phyloP scores from a whole-genome alignment of 2,888 invertebrate genomes.

The Muschampia plurimacula region DNA sequence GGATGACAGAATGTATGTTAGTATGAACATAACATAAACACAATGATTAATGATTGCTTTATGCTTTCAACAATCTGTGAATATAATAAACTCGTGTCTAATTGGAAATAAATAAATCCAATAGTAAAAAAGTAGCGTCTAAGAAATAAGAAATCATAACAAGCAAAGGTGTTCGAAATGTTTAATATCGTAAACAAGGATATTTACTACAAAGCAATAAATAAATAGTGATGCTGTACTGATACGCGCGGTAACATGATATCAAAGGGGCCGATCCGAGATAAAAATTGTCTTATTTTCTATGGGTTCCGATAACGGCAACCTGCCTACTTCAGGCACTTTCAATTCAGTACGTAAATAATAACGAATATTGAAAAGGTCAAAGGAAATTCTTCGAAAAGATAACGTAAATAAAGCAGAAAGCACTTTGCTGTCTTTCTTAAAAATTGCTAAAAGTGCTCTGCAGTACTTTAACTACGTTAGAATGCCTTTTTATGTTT shows the following conservation, averaged over 20 bases:
- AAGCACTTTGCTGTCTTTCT: constrained; percentile 3
- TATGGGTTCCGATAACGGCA: constrained; percentile 12
- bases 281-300: constrained; percentile 24
- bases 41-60: not conserved
- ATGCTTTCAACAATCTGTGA: too few relatives aligned
- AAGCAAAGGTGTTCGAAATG: not conserved
- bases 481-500: not conserved
- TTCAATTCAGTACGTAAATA: constrained; percentile 8
- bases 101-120: too few relatives aligned
- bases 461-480: not conserved
- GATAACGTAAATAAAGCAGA: constrained; percentile 20
- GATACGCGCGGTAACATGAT: not conserved
- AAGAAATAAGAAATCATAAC: not conserved
- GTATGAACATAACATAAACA: too few relatives aligned
- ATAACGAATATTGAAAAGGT: constrained; percentile 27
- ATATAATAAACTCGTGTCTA: too few relatives aligned
- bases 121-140: not conserved
- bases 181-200: not conserved
- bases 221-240: not conserved
- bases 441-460: constrained; percentile 3
- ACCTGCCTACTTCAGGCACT: constrained; percentile 4
- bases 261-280: constrained; percentile 18
- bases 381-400: constrained; percentile 16
- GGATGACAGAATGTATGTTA: too few relatives aligned
- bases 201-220: not conserved